A percentile compares a stretch with the other conserved stretches of the same genome.
Evolutionary conservation across 2,797 vertebrate species (phyloP).

Genomic region (Florisuga fusca): DNA sequence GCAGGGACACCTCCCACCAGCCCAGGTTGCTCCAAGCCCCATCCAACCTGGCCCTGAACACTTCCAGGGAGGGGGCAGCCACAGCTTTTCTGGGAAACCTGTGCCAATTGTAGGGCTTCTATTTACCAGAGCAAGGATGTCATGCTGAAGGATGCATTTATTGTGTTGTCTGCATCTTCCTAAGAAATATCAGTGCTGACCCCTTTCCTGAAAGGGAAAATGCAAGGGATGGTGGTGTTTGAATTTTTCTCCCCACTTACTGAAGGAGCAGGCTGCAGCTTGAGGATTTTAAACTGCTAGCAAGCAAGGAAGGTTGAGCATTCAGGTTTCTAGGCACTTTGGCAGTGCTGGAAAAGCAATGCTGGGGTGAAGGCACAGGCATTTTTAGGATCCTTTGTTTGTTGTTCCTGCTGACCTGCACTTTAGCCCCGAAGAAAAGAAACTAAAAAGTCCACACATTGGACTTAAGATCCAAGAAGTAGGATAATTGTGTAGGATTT

Average conservation of each 20-base stretch:
- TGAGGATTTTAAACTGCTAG: neutral
- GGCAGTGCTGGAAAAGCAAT: neutral
- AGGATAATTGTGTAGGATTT: neutral
- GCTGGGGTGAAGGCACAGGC: neutral
- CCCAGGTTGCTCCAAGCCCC: too few relatives aligned
- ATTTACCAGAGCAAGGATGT: neutral
- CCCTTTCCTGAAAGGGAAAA: neutral
- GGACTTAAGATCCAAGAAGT: neutral
- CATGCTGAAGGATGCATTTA: neutral
- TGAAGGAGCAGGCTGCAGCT: neutral
- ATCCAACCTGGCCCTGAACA: too few relatives aligned
- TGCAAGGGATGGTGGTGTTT: neutral
- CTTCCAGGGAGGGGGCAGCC: too few relatives aligned
- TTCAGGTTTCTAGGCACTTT: neutral
- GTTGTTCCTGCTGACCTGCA: neutral
- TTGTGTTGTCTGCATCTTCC: neutral
- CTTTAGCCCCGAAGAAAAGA: neutral
- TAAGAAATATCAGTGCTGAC: neutral
- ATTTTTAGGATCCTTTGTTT: neutral
- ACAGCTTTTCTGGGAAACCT: too few relatives aligned
- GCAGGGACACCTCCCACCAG: too few relatives aligned
- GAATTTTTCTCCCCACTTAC: neutral
- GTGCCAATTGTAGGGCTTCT: neutral
- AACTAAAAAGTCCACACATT: neutral
- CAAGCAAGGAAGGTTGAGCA: neutral